These are phyloP conservation scores for Aphrocallistes beatrix DNA, from an alignment of 37 sponge, comb jelly and placozoan genomes.

Conservation along the genomic window DNA sequence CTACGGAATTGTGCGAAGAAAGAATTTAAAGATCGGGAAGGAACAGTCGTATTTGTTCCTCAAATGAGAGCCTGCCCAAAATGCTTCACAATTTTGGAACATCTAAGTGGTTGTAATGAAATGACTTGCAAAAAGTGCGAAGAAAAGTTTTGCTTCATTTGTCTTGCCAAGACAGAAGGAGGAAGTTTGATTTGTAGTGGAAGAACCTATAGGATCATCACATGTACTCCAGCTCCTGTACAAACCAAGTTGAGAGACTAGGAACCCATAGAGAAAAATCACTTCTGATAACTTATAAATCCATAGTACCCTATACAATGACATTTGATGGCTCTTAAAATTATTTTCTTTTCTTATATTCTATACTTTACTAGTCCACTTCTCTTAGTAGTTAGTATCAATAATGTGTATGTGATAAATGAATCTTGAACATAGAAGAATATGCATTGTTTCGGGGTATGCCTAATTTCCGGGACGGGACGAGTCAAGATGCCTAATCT, in stretches of 20 bases:
- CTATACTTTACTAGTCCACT: too few relatives aligned
- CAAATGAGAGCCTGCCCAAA: background rate
- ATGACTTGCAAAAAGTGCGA: background rate
- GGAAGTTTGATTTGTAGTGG: background rate
- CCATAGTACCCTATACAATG: too few relatives aligned
- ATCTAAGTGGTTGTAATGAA: background rate
- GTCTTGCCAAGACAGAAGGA: background rate
- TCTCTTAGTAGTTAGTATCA: too few relatives aligned
- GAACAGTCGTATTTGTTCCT: background rate
- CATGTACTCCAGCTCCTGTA: background rate
- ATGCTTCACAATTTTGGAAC: background rate
- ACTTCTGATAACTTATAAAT: too few relatives aligned
- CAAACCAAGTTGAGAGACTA: slow-evolving; percentile 3
- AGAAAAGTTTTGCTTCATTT: background rate
- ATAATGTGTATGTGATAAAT: too few relatives aligned
- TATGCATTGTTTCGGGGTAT: too few relatives aligned
- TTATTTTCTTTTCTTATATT: too few relatives aligned
- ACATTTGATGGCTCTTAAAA: too few relatives aligned
- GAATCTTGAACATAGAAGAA: too few relatives aligned
- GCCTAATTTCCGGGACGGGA: too few relatives aligned
- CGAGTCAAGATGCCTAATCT: too few relatives aligned
- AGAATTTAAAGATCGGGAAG: background rate
- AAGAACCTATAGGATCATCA: background rate
- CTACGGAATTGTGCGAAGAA: background rate
- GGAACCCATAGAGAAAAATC: too few relatives aligned